Evolutionary conservation across 1,140 invertebrate species (phyloP).

Genomic region (Drosophila prosaltans): DNA sequence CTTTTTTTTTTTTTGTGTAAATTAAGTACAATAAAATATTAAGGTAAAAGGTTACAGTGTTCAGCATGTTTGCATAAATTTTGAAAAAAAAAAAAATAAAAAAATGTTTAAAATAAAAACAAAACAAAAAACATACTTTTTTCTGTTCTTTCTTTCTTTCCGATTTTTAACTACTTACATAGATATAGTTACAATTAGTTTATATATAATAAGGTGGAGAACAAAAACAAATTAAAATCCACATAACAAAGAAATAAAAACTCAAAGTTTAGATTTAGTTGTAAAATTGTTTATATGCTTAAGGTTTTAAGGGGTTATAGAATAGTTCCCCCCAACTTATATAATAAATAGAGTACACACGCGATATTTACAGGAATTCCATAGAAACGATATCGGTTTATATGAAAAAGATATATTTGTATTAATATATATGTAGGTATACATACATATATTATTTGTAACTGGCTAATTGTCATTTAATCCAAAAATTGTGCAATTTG

Average conservation of each 20-base stretch:
- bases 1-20: slow-evolving; percentile 54
- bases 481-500: slow-evolving; percentile 5
- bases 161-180: slow-evolving; percentile 53
- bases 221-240: slow-evolving; percentile 71
- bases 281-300: slow-evolving; percentile 16
- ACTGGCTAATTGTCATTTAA: background rate
- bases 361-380: slow-evolving; percentile 69
- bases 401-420: slow-evolving; percentile 7
- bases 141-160: slow-evolving; percentile 3
- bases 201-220: slow-evolving; percentile 58
- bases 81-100: slow-evolving; percentile 23
- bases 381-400: slow-evolving; percentile 32
- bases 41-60: slow-evolving; percentile 27
- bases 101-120: background rate
- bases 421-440: slow-evolving; percentile 27
- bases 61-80: slow-evolving; percentile 18
- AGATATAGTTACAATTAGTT: slow-evolving; percentile 30
- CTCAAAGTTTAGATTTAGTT: slow-evolving; percentile 21
- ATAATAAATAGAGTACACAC: slow-evolving; percentile 48
- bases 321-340: slow-evolving; percentile 13
- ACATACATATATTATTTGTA: background rate
- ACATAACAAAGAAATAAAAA: slow-evolving; percentile 53
- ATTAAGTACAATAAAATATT: slow-evolving; percentile 68
- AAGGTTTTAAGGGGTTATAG: slow-evolving; percentile 8
- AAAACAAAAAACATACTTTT: background rate